Evolutionary conservation across 2,888 invertebrate genomes (phyloP), one percentile per base, ranked within the genome.

Genomic region (Ectemnius continuus): DNA sequence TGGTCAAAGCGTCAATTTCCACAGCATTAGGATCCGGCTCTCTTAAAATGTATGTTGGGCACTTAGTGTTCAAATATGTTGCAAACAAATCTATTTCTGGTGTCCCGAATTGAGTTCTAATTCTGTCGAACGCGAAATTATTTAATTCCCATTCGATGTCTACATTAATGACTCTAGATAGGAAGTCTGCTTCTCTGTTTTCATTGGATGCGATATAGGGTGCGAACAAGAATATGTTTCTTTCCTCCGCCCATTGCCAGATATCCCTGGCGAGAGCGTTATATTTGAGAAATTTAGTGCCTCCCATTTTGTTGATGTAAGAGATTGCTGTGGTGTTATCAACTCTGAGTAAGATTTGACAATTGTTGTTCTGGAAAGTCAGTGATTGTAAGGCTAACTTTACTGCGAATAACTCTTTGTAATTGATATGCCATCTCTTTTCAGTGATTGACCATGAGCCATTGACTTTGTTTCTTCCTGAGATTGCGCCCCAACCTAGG

Each of bases 51-150:
- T 79, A 80, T 14, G 61, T 74, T 48, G 61, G 20, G 59, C 78
- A 81, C 67, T 84, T 83, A 48, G 48, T 78, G 59, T 83, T 84
- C 13, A 65, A n/a, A 6, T 70, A 63, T 0, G 81, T 73, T 0
- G 79, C 84, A 57, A 83, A 82, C 6, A 84, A 61, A 60, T 84
- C 81, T 6, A 84, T 67, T 2, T 68, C 14, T 14, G 76, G 74
- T 0, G 58, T 18, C 14, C 79, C 80, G 61, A 78, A 75, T n/a
- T n/a, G n/a, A 18, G 20, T 1, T 1, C 62, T 23, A 36, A 81
- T 73, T 61, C 65, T 26, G 16, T 61, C 45, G 45, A 79, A 83
- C n/a, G n/a, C n/a, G n/a, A n/a, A n/a, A 11, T 47, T 64, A 18
- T 23, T n/a, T 58, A 70, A 26, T 2, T 77, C 73, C 78, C 82